These are phyloP conservation scores for Pteropus rufus DNA, from an alignment of 2,797 vertebrate species.

Conservation along the genomic window DNA sequence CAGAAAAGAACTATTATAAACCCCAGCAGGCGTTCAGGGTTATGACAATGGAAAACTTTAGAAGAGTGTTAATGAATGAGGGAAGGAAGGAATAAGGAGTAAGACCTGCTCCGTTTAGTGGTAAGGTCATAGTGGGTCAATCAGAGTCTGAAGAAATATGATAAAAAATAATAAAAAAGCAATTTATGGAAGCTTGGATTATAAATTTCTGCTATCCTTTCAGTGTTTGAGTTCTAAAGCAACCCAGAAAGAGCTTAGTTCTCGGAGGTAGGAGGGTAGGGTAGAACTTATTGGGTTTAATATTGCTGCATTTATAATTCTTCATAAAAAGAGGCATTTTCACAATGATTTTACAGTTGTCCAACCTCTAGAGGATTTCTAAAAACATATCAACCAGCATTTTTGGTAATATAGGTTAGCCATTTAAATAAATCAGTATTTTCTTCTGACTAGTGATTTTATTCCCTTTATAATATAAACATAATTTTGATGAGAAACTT, in stretches of 20 bases:
- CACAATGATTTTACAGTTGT: not conserved
- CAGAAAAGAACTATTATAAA: not conserved
- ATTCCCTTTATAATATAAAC: not conserved
- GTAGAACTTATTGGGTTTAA: not conserved
- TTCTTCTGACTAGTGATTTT: not conserved
- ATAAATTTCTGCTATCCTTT: not conserved
- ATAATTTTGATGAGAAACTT: conserved; percentile 14
- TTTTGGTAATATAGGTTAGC: not conserved
- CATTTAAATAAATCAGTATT: not conserved
- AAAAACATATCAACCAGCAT: not conserved
- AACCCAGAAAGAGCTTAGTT: not conserved
- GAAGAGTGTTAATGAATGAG: not conserved
- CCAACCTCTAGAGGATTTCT: not conserved
- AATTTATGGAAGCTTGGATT: not conserved
- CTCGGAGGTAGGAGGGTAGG: not conserved
- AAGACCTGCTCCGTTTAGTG: not conserved
- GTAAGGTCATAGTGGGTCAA: not conserved
- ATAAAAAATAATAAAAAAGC: conserved; percentile 3
- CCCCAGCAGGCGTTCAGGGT: not conserved
- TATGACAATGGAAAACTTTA: not conserved
- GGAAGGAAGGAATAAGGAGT: not conserved
- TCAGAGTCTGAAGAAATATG: not conserved
- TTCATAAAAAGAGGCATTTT: not conserved
- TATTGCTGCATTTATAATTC: not conserved
- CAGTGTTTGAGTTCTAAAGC: not conserved